Conservation (phyloP, 92 coral and sea anemone species). For the Nematostella vectensis region DNA sequence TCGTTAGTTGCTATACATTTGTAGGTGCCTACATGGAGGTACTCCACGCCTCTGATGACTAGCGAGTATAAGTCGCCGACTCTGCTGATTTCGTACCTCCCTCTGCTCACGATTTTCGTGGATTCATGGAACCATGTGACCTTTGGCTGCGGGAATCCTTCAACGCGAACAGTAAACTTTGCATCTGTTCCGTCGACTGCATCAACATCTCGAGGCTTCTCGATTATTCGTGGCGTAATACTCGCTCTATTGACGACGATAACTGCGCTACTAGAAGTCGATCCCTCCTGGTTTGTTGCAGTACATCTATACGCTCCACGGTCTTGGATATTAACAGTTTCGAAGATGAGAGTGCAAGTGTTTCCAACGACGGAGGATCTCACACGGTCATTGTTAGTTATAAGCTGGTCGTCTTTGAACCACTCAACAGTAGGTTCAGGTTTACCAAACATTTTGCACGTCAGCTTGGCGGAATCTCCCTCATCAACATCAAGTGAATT, state of each 20-base stretch:
- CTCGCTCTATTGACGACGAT: slow-evolving; percentile 40
- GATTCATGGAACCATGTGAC: slow-evolving; percentile 65
- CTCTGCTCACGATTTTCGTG: slow-evolving; percentile 29
- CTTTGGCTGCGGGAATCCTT: slow-evolving; percentile 54
- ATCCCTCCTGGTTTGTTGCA: slow-evolving; percentile 65
- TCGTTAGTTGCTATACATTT: slow-evolving; percentile 63
- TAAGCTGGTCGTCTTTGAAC: slow-evolving; percentile 63
- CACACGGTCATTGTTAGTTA: slow-evolving; percentile 39
- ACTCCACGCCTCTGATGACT: slow-evolving; percentile 41
- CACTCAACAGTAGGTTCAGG: slow-evolving; percentile 64
- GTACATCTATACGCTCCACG: slow-evolving; percentile 75
- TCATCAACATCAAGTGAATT: slow-evolving; percentile 30
- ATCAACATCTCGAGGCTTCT: slow-evolving; percentile 43
- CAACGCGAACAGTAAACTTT: slow-evolving; percentile 29
- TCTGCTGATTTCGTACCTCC: slow-evolving; percentile 40
- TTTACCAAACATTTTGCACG: slow-evolving; percentile 69
- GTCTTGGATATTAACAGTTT: slow-evolving; percentile 35
- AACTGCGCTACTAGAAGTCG: slow-evolving; percentile 53
- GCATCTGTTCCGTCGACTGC: slow-evolving; percentile 41
- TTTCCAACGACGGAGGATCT: slow-evolving; percentile 38
- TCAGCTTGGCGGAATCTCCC: slow-evolving; percentile 57
- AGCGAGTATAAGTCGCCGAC: slow-evolving; percentile 49
- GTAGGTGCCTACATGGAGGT: slow-evolving; percentile 69
- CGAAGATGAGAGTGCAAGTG: slow-evolving; percentile 33
- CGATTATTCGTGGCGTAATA: slow-evolving; percentile 35